phyloP scores from a whole-genome alignment of 37 sponge, comb jelly and placozoan species.

The Oscarella lobularis region DNA sequence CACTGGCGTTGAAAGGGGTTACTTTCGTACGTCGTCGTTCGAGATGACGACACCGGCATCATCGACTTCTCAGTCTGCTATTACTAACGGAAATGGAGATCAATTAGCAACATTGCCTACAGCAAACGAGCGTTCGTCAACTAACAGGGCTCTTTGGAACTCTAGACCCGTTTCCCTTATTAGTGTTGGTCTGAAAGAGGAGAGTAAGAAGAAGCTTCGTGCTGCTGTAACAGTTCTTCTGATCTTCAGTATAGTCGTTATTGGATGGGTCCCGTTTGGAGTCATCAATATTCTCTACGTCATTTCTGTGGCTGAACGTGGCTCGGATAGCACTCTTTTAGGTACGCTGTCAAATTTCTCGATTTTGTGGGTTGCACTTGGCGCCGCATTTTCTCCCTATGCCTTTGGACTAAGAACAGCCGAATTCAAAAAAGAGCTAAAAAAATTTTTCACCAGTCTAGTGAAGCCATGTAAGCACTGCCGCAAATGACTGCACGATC shows the following conservation, averaged over 20 bases:
- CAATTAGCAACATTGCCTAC: background rate
- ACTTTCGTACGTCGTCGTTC: background rate
- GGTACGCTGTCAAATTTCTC: background rate
- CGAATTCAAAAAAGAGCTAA: background rate
- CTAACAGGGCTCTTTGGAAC: background rate
- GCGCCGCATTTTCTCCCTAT: background rate
- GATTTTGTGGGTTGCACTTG: background rate
- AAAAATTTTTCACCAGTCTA: no score
- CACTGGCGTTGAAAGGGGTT: no score
- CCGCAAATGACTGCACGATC: no score
- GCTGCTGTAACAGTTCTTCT: background rate
- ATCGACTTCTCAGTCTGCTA: background rate
- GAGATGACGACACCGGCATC: background rate
- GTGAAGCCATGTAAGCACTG: no score
- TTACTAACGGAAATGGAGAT: background rate
- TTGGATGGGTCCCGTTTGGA: background rate
- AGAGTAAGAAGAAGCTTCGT: background rate
- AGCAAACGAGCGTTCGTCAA: background rate
- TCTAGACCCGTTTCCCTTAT: background rate
- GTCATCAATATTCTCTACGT: background rate
- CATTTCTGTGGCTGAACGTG: background rate
- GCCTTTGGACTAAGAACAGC: background rate
- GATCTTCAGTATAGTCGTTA: background rate
- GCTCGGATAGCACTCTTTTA: background rate
- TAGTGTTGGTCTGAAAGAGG: background rate